phyloP scores from a whole-genome alignment of 2,113 vertebrate genomes.

The Diphyllodes magnificus region DNA sequence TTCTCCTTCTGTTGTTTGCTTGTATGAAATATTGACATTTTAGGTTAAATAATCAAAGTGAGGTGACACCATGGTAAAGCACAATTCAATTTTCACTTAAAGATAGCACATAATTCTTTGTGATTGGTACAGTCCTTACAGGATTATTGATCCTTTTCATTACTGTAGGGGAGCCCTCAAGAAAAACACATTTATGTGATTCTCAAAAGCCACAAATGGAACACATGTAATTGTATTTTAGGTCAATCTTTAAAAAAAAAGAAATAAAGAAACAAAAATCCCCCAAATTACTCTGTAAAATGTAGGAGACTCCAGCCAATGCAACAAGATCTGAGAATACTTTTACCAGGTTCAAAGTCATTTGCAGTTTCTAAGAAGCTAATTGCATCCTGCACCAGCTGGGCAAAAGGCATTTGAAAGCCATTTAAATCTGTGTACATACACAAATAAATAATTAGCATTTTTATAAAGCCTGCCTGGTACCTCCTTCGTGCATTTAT shows the following conservation, averaged over 20 bases:
- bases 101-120: constrained; percentile 73
- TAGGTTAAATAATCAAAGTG: constrained; percentile 77
- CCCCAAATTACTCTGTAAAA: neutral
- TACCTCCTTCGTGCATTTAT: neutral
- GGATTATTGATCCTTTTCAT: constrained; percentile 70
- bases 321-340: neutral
- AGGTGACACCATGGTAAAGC: constrained; percentile 67
- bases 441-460: constrained; percentile 63
- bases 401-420: constrained; percentile 50
- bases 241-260: constrained; percentile 9
- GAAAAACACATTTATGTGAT: constrained; percentile 55
- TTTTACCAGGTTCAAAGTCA: constrained; percentile 27
- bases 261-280: neutral
- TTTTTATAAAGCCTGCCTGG: constrained; percentile 49
- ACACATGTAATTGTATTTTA: constrained; percentile 58
- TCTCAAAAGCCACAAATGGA: constrained; percentile 69
- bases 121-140: constrained; percentile 64
- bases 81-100: constrained; percentile 79
- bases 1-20: constrained; percentile 44
- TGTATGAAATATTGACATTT: constrained; percentile 67
- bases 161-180: constrained; percentile 69
- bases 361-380: constrained; percentile 40
- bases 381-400: constrained; percentile 50
- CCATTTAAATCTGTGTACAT: constrained; percentile 46
- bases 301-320: neutral